Percentiles rank a stretch among this genome's conserved stretches.
These are phyloP conservation scores for Halcyon chelicuti DNA, from an alignment of 2,797 vertebrate genomes.

Conservation along the genomic window DNA sequence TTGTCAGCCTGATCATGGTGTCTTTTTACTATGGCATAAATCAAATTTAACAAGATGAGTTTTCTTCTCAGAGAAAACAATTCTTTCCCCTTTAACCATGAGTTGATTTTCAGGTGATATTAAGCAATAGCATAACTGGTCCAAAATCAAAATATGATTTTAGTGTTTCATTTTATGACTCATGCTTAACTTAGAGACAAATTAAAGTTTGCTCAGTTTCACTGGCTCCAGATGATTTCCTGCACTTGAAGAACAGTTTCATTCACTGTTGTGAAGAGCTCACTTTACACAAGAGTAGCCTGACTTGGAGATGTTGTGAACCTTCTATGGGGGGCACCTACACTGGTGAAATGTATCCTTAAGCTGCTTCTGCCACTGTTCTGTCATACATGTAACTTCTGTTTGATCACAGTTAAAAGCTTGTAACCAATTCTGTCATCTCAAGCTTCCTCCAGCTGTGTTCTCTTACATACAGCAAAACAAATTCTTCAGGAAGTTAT, in stretches of 20 bases:
- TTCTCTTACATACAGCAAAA: neutral
- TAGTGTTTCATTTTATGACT: conserved; percentile 11
- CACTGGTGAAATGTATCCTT: neutral
- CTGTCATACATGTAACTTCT: fast-evolving
- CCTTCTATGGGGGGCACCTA: neutral
- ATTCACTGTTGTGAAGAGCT: neutral
- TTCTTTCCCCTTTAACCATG: neutral
- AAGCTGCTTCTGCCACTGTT: neutral
- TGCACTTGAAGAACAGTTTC: neutral
- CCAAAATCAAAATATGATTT: conserved; percentile 27
- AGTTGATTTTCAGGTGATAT: neutral
- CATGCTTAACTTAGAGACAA: neutral
- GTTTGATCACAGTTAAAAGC: neutral
- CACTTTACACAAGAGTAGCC: neutral
- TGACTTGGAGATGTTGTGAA: neutral
- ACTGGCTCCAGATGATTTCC: neutral
- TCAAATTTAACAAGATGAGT: neutral
- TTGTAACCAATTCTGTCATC: neutral
- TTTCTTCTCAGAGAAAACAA: conserved; percentile 12
- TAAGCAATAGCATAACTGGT: neutral
- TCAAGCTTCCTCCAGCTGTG: neutral
- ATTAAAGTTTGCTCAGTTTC: neutral
- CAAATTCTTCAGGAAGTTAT: neutral
- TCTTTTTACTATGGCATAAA: conserved; percentile 7
- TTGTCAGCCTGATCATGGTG: neutral